Evolutionary conservation across 1,140 invertebrate species (phyloP), one percentile per base, ranked within the genome.

Genomic region (Episyrphus balteatus): DNA sequence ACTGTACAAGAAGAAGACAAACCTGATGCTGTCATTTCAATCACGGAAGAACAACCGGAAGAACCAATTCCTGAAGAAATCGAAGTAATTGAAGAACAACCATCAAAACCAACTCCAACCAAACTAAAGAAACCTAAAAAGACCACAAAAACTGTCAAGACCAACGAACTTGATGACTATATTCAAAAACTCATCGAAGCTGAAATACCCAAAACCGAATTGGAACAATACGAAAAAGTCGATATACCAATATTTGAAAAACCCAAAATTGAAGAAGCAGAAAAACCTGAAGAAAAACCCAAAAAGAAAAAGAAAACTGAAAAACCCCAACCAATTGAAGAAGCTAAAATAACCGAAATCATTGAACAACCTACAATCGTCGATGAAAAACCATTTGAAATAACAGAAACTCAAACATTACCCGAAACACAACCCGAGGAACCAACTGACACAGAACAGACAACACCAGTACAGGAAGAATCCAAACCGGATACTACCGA

Each of bases 1-100:
- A 66, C 64, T n/a, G 63, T 69, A 47, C 55, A 69, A 51, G 65
- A 59, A 46, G 68, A 66, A 30, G 61, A 57, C 17, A 62, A 59
- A 42, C 66, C 65, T 43, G 52, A 61, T 12, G 57, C 59, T 8
- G 59, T 47, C 15, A 55, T 66, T 15, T 66, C 63, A 15, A 51
- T 61, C 7, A 58, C 54, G 13, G 59, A 66, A 43, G 57, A 57
- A 40, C 62, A 55, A 9, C 48, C 54, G 40, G 19, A 32, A 33
- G 32, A 14, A 31, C 40, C 54, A 2, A 19, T 51, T 30, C 39
- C 32, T 34, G 32, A 12, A 5, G 31, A 26, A 32, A 55, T 68
- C 49, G 48, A 51, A 45, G 55, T 60, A 36, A 48, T 61, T 48
- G 57, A 54, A 40, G 58, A 62, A 34, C 48, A 37, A 8, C 10